phyloP scores from a whole-genome alignment of 2,888 invertebrate species.

The Herminia tarsipennalis region DNA sequence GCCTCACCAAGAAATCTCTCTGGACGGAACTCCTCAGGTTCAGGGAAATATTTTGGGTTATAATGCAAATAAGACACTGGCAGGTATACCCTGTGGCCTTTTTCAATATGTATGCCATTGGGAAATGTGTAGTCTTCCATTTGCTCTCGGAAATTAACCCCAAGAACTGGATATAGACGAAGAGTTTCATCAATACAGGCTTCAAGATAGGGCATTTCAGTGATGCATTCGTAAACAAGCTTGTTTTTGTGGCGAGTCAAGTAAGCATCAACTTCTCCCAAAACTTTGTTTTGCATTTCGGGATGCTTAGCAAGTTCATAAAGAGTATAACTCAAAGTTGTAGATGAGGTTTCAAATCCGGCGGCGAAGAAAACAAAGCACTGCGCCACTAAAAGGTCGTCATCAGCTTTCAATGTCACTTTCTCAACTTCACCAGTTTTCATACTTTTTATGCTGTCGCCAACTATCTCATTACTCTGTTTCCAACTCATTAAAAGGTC shows the following conservation, averaged over 20 bases:
- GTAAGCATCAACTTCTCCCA: slow-evolving; percentile 57
- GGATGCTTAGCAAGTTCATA: slow-evolving; percentile 58
- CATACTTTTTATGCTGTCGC: slow-evolving; percentile 51
- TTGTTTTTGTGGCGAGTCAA: slow-evolving; percentile 40
- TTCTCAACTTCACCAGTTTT: slow-evolving; percentile 37
- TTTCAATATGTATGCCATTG: slow-evolving; percentile 39
- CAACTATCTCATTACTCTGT: slow-evolving; percentile 43
- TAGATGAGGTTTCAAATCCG: slow-evolving; percentile 62
- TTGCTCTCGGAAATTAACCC: slow-evolving; percentile 45
- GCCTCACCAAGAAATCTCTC: slow-evolving; percentile 80
- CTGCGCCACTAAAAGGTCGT: slow-evolving; percentile 78
- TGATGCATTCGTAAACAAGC: slow-evolving; percentile 53
- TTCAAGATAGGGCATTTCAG: slow-evolving; percentile 53
- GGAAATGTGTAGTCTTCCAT: slow-evolving; percentile 47
- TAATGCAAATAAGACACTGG: slow-evolving; percentile 49
- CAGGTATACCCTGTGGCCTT: slow-evolving; percentile 32
- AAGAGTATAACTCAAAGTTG: slow-evolving; percentile 48
- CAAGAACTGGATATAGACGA: slow-evolving; percentile 55
- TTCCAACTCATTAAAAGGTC: slow-evolving; percentile 56
- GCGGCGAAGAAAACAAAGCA: slow-evolving; percentile 75
- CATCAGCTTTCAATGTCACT: slow-evolving; percentile 50
- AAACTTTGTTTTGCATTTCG: slow-evolving; percentile 44
- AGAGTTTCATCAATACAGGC: slow-evolving; percentile 56
- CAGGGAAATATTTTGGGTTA: slow-evolving; percentile 77
- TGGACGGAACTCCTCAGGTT: slow-evolving; percentile 82